phyloP scores from a whole-genome alignment of 2,888 invertebrate genomes.

The Autographa gamma region DNA sequence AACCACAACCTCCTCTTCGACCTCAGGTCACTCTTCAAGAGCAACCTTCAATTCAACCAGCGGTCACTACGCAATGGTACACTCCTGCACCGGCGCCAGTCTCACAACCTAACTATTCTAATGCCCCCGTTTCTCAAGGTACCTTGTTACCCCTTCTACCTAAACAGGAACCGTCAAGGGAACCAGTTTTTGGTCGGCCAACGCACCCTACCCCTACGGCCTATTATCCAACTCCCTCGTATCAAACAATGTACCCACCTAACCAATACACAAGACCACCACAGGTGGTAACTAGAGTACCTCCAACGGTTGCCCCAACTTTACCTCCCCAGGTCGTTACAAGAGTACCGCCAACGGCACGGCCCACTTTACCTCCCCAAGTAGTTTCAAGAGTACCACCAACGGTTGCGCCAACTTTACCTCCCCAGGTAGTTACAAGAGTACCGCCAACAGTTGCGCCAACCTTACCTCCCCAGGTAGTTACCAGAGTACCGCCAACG shows the following conservation, averaged over 20 bases:
- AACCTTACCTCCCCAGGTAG: too few relatives aligned
- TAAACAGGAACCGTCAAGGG: background rate
- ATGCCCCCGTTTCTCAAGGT: background rate
- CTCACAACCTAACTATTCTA: background rate
- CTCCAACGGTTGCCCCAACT: background rate
- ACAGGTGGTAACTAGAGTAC: background rate
- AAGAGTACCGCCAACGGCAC: background rate
- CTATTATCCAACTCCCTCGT: background rate
- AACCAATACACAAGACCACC: too few relatives aligned
- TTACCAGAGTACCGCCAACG: too few relatives aligned
- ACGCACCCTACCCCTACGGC: background rate
- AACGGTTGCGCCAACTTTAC: too few relatives aligned
- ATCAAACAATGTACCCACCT: background rate
- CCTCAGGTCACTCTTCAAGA: background rate
- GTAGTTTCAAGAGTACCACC: background rate
- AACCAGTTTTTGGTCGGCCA: background rate
- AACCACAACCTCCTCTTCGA: background rate
- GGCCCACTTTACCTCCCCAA: background rate
- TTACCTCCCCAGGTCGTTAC: background rate
- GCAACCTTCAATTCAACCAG: too few relatives aligned
- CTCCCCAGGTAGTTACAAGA: too few relatives aligned
- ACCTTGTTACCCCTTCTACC: background rate
- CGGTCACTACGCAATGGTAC: background rate
- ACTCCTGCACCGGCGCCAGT: background rate
- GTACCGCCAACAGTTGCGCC: too few relatives aligned